phyloP scores from a whole-genome alignment of 2,113 vertebrate species.

The Pheucticus melanocephalus region DNA sequence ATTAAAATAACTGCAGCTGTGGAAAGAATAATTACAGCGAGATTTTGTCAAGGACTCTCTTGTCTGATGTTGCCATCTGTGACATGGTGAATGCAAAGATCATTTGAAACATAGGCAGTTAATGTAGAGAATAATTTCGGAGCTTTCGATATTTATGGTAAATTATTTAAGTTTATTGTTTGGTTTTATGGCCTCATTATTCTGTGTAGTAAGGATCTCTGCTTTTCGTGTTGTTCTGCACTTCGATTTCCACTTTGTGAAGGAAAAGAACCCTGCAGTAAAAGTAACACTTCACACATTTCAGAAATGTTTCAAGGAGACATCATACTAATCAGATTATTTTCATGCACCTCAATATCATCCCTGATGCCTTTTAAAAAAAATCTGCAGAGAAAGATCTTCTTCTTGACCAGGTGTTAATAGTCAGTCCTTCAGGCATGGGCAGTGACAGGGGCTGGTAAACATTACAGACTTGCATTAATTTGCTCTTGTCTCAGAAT shows the following conservation, averaged over 20 bases:
- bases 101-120: slow-evolving; percentile 76
- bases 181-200: slow-evolving; percentile 75
- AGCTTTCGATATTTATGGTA: slow-evolving; percentile 79
- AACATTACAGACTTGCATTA: background rate
- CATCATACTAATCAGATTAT: slow-evolving; percentile 7
- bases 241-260: slow-evolving; percentile 68
- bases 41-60: slow-evolving; percentile 81
- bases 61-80: slow-evolving; percentile 82
- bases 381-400: background rate
- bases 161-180: slow-evolving; percentile 82
- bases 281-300: slow-evolving; percentile 8
- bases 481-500: background rate
- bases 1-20: slow-evolving; percentile 80
- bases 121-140: slow-evolving; percentile 75
- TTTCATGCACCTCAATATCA: background rate
- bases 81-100: slow-evolving; percentile 81
- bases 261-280: slow-evolving; percentile 11
- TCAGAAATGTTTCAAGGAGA: slow-evolving; percentile 34
- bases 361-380: background rate
- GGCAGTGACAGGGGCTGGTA: background rate
- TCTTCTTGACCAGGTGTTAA: slow-evolving; percentile 21
- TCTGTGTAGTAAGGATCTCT: slow-evolving; percentile 61
- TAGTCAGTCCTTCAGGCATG: slow-evolving; percentile 38
- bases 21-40: slow-evolving; percentile 78
- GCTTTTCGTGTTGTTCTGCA: slow-evolving; percentile 66